A percentile compares a stretch with the other conserved stretches of the same genome.
Conservation (phyloP, 2,888 invertebrate species). For the Apodemia hepburni region DNA sequence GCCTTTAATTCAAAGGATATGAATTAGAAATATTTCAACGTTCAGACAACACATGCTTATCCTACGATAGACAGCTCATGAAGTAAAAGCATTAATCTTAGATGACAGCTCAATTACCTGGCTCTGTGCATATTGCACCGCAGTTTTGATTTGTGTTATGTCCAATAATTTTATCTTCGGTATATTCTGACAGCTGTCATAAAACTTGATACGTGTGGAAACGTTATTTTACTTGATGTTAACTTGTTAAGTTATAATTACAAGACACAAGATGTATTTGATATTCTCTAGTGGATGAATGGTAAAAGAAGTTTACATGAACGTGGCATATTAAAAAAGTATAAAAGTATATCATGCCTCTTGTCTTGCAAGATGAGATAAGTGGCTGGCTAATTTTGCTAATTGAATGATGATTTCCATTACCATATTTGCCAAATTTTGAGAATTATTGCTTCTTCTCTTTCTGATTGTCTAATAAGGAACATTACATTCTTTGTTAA, state of each 20-base stretch:
- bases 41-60: slow-evolving; percentile 37
- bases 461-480: no score
- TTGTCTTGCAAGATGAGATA: no score
- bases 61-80: slow-evolving; percentile 35
- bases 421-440: no score
- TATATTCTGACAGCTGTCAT: slow-evolving; percentile 25
- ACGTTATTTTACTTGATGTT: slow-evolving; percentile 12
- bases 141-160: slow-evolving; percentile 40
- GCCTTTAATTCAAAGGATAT: not conserved
- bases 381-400: no score
- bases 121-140: slow-evolving; percentile 37
- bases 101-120: slow-evolving; percentile 69
- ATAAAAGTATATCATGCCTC: no score
- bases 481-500: no score
- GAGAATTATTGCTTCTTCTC: no score
- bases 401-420: no score
- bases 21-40: slow-evolving; percentile 49
- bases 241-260: slow-evolving; percentile 19
- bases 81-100: slow-evolving; percentile 58
- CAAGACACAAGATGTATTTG: no score
- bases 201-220: slow-evolving; percentile 26
- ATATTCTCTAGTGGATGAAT: no score
- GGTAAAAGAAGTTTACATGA: no score
- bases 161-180: slow-evolving; percentile 21
- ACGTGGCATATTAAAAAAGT: no score